Percentiles rank a stretch among this genome's conserved stretches.
phyloP scores from a whole-genome alignment of 2,888 invertebrate genomes.

The Conus canariensis region DNA sequence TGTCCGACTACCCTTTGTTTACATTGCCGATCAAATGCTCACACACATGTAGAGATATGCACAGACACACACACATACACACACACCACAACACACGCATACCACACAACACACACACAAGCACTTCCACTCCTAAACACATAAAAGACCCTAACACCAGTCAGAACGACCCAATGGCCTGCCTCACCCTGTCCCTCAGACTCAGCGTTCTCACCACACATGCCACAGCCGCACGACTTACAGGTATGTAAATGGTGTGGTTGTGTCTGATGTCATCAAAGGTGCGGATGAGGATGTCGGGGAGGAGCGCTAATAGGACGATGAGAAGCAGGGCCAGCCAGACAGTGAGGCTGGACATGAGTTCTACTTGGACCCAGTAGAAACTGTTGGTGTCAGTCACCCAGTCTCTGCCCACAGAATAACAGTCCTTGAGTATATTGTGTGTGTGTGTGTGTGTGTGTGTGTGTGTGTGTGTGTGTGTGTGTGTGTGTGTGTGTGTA shows the following conservation, averaged over 20 bases:
- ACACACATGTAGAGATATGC: too few species aligned
- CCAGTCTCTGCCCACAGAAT: slow-evolving; percentile 53
- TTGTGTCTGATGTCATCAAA: slow-evolving; percentile 52
- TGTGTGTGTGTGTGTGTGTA: too few species aligned
- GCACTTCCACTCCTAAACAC: not conserved
- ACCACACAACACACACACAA: too few species aligned
- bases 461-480: slow-evolving; percentile 43
- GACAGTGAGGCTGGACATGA: slow-evolving; percentile 59
- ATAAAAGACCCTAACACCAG: not conserved
- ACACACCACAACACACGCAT: too few species aligned
- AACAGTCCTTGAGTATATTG: too few species aligned
- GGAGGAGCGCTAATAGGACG: slow-evolving; percentile 68
- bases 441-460: slow-evolving; percentile 52
- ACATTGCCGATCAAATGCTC: too few species aligned
- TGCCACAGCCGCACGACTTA: not conserved
- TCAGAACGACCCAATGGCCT: not conserved
- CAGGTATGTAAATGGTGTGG: slow-evolving; percentile 21
- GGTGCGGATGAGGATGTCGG: slow-evolving; percentile 69
- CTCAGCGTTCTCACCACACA: too few species aligned
- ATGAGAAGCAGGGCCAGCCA: slow-evolving; percentile 72
- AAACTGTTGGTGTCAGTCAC: slow-evolving; percentile 57
- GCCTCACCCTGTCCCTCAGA: too few species aligned
- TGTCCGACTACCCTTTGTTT: too few species aligned
- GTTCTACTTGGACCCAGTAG: slow-evolving; percentile 57
- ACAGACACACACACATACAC: too few species aligned